A percentile compares a stretch with the other conserved stretches of the same genome.
Conservation (phyloP, 2,797 vertebrate genomes). For the Malurus splendens region DNA sequence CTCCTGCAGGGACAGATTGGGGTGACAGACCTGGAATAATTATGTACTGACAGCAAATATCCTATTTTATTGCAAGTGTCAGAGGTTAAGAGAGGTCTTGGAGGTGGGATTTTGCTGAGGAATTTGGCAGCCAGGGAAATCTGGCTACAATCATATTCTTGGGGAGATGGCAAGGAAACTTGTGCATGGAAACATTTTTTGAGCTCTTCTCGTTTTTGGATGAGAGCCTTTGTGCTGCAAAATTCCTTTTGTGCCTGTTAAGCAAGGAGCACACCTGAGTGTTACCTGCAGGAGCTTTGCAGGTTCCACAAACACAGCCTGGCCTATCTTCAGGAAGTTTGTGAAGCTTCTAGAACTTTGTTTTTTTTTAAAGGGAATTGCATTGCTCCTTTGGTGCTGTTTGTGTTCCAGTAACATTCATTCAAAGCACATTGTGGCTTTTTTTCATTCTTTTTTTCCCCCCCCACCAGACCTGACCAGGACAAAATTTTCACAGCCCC, state of each 20-base stretch:
- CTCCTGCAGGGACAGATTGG: background rate
- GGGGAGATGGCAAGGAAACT: background rate
- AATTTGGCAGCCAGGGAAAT: background rate
- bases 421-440: background rate
- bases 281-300: background rate
- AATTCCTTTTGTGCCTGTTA: background rate
- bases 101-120: background rate
- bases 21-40: background rate
- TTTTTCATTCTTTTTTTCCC: fast-evolving
- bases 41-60: background rate
- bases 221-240: background rate
- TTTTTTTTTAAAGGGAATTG: background rate
- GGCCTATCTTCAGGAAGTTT: background rate
- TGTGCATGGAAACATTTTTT: background rate
- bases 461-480: background rate
- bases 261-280: background rate
- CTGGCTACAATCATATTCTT: background rate
- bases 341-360: background rate
- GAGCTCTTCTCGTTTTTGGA: background rate
- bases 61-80: background rate
- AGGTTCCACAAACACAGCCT: background rate
- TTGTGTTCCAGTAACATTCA: background rate
- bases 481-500: background rate
- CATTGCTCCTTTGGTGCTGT: background rate
- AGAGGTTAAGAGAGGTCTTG: background rate